Base-by-base conservation (phyloP, 2,888 invertebrate species). In the Hypomecis punctinalis region DNA sequence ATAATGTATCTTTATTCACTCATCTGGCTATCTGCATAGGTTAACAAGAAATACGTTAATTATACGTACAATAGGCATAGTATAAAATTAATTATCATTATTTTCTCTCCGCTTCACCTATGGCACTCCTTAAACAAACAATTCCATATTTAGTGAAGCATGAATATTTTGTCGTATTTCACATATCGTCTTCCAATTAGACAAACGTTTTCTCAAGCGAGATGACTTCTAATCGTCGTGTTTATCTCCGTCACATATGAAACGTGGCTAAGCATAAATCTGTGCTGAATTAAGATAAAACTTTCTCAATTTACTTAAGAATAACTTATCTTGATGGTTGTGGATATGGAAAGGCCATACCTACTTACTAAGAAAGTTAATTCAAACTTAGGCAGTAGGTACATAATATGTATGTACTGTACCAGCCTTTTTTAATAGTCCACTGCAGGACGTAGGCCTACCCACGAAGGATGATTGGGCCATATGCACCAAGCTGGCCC, bases 221-320 rank as follows among this genome's bases (percentile, higher is more conserved):
- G 49, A 49, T 45, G 8, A 6, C 52, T 53, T 48, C 45, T 57
- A 62, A 56, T 63, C 58, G 23, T 36, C 52, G 10, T 54, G 58
- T 47, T 45, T 47, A 54, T 53, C 63, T 63, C 10, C 47, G 46
- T 63, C 63, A 58, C 57, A 58, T 53, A 52, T 47, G 13, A 51
- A 11, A 62, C 45, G 39, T 49, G 43, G 61, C 33, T 48, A 42
- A 55, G 42, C 13, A 49, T 47, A 48, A 40, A 55, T 48, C 36
- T 55, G 37, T 42, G 49, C 23, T 42, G n/a, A 56, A 57, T 57
- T 51, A 36, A 9, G 47, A 54, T 10, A 36, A 9, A 39, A 60
- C 48, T 67, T 62, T 66, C 59, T 60, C 55, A 55, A 61, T 61
- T 61, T 49, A 45, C 33, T 54, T 43, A 48, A 33, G 45, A 59